These are phyloP conservation scores for Esox lucius DNA, from an alignment of 2,797 vertebrate species.

Conservation along the genomic window DNA sequence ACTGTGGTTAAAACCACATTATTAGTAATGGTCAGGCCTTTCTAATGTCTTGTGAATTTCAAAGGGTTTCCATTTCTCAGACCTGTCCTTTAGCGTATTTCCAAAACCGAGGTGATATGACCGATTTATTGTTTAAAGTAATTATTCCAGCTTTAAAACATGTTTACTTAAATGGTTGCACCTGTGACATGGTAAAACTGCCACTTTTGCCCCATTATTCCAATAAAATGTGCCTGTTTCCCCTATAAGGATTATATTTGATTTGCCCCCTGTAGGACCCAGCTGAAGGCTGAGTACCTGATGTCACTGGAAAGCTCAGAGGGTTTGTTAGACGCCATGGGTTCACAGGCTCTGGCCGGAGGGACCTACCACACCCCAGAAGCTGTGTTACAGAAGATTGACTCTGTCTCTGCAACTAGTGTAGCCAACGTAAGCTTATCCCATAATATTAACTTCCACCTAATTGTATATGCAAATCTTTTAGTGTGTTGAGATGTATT, in stretches of 20 bases:
- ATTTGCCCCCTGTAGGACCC: constrained; percentile 71
- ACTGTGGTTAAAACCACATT: no score
- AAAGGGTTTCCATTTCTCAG: no score
- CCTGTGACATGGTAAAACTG: no score
- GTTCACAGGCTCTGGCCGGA: constrained; percentile 78
- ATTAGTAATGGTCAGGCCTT: no score
- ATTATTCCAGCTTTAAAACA: no score
- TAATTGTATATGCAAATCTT: not conserved
- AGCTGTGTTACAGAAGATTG: constrained; percentile 79
- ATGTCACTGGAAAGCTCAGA: constrained; percentile 88
- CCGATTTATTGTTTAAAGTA: no score
- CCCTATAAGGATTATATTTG: no score
- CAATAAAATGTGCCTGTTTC: constrained; percentile 61
- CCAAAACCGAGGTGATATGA: no score
- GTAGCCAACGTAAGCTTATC: constrained; percentile 83
- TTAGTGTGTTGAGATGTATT: not conserved
- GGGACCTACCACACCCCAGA: constrained; percentile 77
- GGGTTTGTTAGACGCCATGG: constrained; percentile 84
- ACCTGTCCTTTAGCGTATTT: no score
- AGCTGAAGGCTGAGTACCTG: constrained; percentile 83
- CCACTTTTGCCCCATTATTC: no score
- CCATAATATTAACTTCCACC: not conserved
- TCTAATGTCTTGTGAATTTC: no score
- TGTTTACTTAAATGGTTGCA: no score
- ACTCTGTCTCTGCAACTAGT: constrained; percentile 82